phyloP scores from a whole-genome alignment of 1,140 invertebrate genomes.

The Forficula auricularia region DNA sequence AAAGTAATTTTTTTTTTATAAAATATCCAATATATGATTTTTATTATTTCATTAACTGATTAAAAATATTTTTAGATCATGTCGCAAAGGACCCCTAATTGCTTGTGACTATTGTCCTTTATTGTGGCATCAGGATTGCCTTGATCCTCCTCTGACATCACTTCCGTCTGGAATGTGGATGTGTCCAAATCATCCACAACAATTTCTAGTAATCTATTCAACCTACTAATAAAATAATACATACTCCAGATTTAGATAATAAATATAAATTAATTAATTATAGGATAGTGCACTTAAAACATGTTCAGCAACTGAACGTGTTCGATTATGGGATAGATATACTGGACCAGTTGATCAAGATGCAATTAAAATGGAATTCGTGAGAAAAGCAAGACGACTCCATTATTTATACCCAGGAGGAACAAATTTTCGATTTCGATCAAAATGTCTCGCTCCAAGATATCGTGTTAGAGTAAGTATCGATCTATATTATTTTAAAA shows the following conservation, averaged over 20 bases:
- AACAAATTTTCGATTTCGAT: slow-evolving; percentile 10
- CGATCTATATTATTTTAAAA: no score
- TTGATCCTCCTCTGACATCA: slow-evolving; percentile 76
- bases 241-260: not conserved
- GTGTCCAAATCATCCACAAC: slow-evolving; percentile 91
- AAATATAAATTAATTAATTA: slow-evolving; percentile 12
- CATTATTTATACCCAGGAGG: slow-evolving; percentile 47
- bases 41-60: not conserved
- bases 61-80: slow-evolving; percentile 30
- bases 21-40: slow-evolving; percentile 6
- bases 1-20: slow-evolving; percentile 22
- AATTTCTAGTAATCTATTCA: slow-evolving; percentile 46
- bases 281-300: slow-evolving; percentile 68
- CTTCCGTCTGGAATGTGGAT: slow-evolving; percentile 82
- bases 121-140: slow-evolving; percentile 79
- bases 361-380: slow-evolving; percentile 66
- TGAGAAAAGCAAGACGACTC: slow-evolving; percentile 57
- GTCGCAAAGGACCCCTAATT: slow-evolving; percentile 61
- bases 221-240: not conserved
- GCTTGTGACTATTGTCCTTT: slow-evolving; percentile 87
- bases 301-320: slow-evolving; percentile 60
- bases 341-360: slow-evolving; percentile 63
- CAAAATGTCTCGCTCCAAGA: slow-evolving; percentile 14
- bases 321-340: slow-evolving; percentile 72
- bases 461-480: slow-evolving; percentile 21